Conservation (phyloP, 2,113 vertebrate genomes). For the Willisornis vidua region DNA sequence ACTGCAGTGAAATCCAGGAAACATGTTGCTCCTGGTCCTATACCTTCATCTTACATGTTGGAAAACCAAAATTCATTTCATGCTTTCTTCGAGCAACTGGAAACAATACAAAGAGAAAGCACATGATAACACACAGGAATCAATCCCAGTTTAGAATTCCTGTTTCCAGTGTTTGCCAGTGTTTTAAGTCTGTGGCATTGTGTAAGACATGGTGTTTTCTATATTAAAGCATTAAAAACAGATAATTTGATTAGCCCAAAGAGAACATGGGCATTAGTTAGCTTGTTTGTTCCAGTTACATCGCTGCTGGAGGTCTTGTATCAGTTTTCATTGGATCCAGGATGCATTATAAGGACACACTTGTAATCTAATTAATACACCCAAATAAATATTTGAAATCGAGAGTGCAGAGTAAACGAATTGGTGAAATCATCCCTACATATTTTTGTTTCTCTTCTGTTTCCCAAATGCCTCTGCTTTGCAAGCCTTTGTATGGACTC, state of each 20-base stretch:
- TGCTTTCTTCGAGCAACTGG: background rate
- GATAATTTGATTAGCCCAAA: background rate
- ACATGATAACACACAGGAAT: background rate
- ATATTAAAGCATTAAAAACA: background rate
- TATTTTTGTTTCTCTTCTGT: background rate
- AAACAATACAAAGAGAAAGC: background rate
- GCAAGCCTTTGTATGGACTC: background rate
- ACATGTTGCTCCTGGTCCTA: background rate
- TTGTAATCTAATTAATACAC: background rate
- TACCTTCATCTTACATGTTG: rapidly evolving
- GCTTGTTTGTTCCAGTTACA: background rate
- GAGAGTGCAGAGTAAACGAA: background rate
- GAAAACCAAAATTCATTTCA: background rate
- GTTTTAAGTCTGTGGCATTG: background rate
- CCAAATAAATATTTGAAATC: background rate
- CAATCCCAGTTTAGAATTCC: background rate
- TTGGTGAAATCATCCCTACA: background rate
- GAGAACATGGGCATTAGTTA: background rate
- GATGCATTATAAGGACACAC: background rate
- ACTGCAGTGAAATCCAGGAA: background rate
- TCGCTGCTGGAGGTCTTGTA: background rate
- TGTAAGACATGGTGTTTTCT: background rate
- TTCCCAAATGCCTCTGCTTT: background rate
- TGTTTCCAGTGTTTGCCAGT: background rate
- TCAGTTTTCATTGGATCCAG: background rate